phyloP scores from a whole-genome alignment of 1,140 invertebrate species.

The Belonocnema kinseyi region DNA sequence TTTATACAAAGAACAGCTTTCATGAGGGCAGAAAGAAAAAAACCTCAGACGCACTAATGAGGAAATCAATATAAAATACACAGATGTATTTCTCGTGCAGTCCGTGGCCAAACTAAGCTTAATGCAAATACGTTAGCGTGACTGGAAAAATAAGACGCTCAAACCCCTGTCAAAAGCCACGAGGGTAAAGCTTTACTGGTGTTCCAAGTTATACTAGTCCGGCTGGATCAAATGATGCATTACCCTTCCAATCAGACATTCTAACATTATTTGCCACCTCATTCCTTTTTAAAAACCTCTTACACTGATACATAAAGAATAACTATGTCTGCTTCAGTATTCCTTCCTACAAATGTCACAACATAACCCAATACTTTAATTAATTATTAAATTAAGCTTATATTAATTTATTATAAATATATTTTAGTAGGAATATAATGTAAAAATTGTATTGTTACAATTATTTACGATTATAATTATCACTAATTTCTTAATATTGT shows the following conservation, averaged over 20 bases:
- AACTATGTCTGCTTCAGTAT: too few relatives aligned
- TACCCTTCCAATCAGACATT: constrained; percentile 8
- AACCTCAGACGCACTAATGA: neutral
- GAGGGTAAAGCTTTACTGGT: constrained; percentile 3
- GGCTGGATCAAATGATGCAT: constrained; percentile 18
- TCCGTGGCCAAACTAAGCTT: neutral
- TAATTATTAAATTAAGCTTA: too few relatives aligned
- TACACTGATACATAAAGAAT: neutral
- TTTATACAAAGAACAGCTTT: neutral
- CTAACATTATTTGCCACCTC: neutral
- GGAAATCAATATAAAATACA: constrained; percentile 6
- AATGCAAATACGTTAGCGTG: constrained; percentile 11
- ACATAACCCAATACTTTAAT: too few relatives aligned
- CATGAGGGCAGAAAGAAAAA: neutral
- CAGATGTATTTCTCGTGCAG: constrained; percentile 20
- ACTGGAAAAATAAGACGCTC: constrained; percentile 10
- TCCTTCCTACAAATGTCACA: too few relatives aligned
- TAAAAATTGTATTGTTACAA: too few relatives aligned
- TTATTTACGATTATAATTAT: too few relatives aligned
- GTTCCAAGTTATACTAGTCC: neutral
- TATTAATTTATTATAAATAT: too few relatives aligned
- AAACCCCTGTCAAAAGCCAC: constrained; percentile 21
- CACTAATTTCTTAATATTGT: too few relatives aligned
- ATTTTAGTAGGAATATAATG: too few relatives aligned
- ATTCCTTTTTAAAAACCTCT: neutral